phyloP scores from a whole-genome alignment of 1,140 invertebrate genomes.

The Drosophila pectinifera region DNA sequence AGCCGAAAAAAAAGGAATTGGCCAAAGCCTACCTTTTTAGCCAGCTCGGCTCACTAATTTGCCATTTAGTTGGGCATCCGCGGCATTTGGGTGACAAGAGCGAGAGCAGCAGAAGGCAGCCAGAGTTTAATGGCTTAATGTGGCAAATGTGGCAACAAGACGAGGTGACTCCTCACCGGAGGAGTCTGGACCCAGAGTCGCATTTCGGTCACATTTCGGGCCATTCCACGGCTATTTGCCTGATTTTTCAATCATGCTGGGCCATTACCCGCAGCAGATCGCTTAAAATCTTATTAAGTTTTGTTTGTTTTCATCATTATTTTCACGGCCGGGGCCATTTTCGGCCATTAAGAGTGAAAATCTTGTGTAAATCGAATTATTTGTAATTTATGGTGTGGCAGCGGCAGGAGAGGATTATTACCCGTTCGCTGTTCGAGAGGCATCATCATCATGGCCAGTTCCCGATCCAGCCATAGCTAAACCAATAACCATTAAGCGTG shows the following conservation, averaged over 20 bases:
- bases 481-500: conserved; percentile 83
- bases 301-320: conserved; percentile 83
- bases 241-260: conserved; percentile 62
- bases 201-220: conserved; percentile 32
- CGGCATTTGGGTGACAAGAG: conserved; percentile 69
- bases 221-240: conserved; percentile 35
- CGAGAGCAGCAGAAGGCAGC: conserved; percentile 50
- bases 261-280: conserved; percentile 54
- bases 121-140: conserved; percentile 75
- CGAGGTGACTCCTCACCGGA: conserved; percentile 13
- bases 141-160: conserved; percentile 47
- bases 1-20: conserved; percentile 5
- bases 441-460: conserved; percentile 34
- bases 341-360: conserved; percentile 83
- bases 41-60: conserved; percentile 64
- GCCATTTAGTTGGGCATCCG: conserved; percentile 74
- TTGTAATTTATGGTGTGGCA: conserved; percentile 84
- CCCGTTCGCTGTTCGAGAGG: conserved; percentile 32
- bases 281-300: conserved; percentile 79
- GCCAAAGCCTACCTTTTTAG: conserved; percentile 29
- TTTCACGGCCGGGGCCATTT: conserved; percentile 80
- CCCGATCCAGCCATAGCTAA: conserved; percentile 64
- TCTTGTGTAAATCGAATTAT: conserved; percentile 84
- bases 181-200: neutral
- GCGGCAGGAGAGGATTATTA: conserved; percentile 71